phyloP scores from a whole-genome alignment of 37 sponge, comb jelly and placozoan species.

The Aphrocallistes beatrix region DNA sequence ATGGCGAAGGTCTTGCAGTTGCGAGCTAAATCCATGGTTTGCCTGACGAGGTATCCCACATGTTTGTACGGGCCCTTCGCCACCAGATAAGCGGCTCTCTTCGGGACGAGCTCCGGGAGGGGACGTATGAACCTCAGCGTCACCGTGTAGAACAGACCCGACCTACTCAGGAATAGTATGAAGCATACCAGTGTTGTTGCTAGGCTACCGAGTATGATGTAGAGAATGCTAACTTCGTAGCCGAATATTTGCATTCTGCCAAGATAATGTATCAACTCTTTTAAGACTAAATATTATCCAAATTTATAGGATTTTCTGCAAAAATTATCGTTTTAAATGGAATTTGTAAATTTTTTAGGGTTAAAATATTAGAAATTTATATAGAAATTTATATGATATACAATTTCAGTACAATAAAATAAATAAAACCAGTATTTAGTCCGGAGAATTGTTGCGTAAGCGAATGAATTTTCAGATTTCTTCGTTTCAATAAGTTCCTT shows the following conservation, averaged over 20 bases:
- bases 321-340: too few relatives aligned
- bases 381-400: too few relatives aligned
- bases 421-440: too few relatives aligned
- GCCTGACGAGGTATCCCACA: not conserved
- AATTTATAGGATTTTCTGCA: too few relatives aligned
- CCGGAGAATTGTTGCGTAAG: too few relatives aligned
- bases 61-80: slow-evolving; percentile 48
- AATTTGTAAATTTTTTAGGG: too few relatives aligned
- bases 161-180: not conserved
- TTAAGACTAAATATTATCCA: too few relatives aligned
- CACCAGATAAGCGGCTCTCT: slow-evolving; percentile 41
- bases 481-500: too few relatives aligned
- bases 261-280: too few relatives aligned
- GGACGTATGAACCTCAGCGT: not conserved
- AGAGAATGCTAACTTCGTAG: not conserved
- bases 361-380: too few relatives aligned
- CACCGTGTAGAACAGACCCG: not conserved
- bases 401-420: too few relatives aligned
- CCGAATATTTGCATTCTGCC: not conserved
- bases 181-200: not conserved
- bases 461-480: too few relatives aligned
- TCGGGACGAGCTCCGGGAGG: slow-evolving; percentile 23
- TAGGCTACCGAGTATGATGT: not conserved
- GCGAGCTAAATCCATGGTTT: slow-evolving; percentile 15
- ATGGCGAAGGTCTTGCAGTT: slow-evolving; percentile 33